These are phyloP conservation scores for Aegotheles bennettii DNA, from an alignment of 2,113 vertebrate species.

Conservation along the genomic window DNA sequence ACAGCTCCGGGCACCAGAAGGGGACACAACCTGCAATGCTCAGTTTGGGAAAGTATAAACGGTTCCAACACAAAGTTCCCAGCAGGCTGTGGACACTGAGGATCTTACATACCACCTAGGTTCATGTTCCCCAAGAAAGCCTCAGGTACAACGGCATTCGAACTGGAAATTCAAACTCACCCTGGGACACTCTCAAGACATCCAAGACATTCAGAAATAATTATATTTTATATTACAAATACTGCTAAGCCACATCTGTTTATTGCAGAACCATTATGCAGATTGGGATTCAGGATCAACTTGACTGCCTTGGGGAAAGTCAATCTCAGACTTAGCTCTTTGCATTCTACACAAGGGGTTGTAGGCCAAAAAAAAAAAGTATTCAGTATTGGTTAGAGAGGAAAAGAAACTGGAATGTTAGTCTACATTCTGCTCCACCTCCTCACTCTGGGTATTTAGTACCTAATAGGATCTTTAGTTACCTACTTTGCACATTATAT, in stretches of 20 bases:
- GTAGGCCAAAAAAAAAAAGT: not conserved
- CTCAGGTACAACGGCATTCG: not conserved
- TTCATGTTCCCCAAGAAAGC: not conserved
- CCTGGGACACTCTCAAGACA: not conserved
- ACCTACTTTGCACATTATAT: not conserved
- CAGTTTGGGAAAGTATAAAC: not conserved
- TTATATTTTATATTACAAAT: not conserved
- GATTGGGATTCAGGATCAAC: slow-evolving; percentile 5
- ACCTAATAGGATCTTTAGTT: not conserved
- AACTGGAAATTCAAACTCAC: not conserved
- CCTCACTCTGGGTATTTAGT: not conserved
- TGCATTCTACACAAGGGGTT: not conserved
- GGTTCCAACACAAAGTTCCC: not conserved
- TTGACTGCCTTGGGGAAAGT: slow-evolving; percentile 23
- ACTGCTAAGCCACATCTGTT: slow-evolving; percentile 9
- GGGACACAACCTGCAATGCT: not conserved
- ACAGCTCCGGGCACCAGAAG: not conserved
- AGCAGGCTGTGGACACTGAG: not conserved
- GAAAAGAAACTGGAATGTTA: not conserved
- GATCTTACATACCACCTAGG: not conserved
- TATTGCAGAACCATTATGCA: slow-evolving; percentile 28
- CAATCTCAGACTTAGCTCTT: not conserved
- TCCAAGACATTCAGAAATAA: not conserved
- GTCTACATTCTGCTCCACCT: not conserved
- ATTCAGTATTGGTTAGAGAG: not conserved